Evolutionary conservation across 1,140 invertebrate genomes (phyloP).

Genomic region (Brachionus rotundiformis): DNA sequence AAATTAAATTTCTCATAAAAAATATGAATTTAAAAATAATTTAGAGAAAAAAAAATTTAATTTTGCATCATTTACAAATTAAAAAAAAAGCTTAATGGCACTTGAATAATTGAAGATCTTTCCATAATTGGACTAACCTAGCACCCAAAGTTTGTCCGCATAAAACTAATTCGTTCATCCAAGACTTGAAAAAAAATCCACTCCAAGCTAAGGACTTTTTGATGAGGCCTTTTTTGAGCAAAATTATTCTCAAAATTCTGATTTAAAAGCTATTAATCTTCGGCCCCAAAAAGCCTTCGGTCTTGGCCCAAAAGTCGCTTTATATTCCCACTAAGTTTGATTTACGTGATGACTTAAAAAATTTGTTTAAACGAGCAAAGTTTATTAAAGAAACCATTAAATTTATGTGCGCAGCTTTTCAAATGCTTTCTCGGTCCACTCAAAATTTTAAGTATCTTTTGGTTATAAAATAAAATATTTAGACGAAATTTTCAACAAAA

Average conservation of each 20-base stretch:
- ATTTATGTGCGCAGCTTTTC: background rate
- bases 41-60: background rate
- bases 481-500: background rate
- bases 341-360: constrained; percentile 25
- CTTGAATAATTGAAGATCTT: background rate
- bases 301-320: background rate
- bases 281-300: background rate
- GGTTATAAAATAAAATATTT: background rate
- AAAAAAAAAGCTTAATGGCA: background rate
- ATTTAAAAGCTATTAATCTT: constrained; percentile 33
- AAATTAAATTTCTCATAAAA: constrained; percentile 10
- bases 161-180: too few species aligned
- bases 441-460: background rate
- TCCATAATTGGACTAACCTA: background rate
- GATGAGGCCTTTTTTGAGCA: background rate
- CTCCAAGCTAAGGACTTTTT: background rate
- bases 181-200: too few species aligned
- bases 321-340: constrained; percentile 26
- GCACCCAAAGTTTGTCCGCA: background rate
- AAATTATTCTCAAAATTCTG: background rate
- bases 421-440: constrained; percentile 11
- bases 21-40: background rate
- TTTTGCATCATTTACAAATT: background rate
- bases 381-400: constrained; percentile 36
- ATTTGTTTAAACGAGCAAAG: constrained; percentile 6